phyloP scores from a whole-genome alignment of 2,797 vertebrate genomes.

The Nannoperca australis region DNA sequence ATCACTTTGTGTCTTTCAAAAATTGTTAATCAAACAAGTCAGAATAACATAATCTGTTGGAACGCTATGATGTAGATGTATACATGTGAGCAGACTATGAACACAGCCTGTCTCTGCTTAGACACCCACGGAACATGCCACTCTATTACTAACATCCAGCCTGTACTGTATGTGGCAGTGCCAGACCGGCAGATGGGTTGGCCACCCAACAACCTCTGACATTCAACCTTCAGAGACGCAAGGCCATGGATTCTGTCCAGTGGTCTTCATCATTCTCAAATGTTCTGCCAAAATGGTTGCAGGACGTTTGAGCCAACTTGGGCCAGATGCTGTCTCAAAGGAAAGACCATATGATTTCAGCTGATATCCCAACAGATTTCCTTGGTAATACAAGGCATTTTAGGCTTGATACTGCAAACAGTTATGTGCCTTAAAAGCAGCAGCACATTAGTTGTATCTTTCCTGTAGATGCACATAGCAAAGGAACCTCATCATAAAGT shows the following conservation, averaged over 20 bases:
- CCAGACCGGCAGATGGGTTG: constrained; percentile 74
- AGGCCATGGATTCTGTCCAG: constrained; percentile 69
- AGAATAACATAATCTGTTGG: constrained; percentile 30
- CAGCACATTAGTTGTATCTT: not conserved
- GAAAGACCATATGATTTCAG: constrained; percentile 52
- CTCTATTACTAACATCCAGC: constrained; percentile 51
- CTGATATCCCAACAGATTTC: constrained; percentile 44
- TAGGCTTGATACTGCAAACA: constrained; percentile 1
- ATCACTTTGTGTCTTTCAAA: constrained; percentile 19
- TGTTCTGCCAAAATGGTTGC: constrained; percentile 69
- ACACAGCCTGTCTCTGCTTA: constrained; percentile 49
- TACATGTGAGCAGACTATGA: constrained; percentile 43
- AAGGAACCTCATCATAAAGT: not conserved
- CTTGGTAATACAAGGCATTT: not conserved
- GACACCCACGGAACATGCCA: constrained; percentile 64
- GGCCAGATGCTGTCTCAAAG: constrained; percentile 63
- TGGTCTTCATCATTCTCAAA: constrained; percentile 69
- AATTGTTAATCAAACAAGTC: constrained; percentile 26
- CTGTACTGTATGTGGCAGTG: constrained; percentile 48
- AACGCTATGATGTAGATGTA: constrained; percentile 21
- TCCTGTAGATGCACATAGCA: not conserved
- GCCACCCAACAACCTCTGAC: constrained; percentile 70
- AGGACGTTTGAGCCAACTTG: constrained; percentile 44
- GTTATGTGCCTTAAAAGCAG: not conserved
- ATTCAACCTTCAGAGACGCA: constrained; percentile 65